Percentiles rank a stretch among this genome's conserved stretches.
These are phyloP conservation scores for Trissonchulus latispiculum DNA, from an alignment of 2,888 invertebrate genomes.

Conservation along the genomic window DNA sequence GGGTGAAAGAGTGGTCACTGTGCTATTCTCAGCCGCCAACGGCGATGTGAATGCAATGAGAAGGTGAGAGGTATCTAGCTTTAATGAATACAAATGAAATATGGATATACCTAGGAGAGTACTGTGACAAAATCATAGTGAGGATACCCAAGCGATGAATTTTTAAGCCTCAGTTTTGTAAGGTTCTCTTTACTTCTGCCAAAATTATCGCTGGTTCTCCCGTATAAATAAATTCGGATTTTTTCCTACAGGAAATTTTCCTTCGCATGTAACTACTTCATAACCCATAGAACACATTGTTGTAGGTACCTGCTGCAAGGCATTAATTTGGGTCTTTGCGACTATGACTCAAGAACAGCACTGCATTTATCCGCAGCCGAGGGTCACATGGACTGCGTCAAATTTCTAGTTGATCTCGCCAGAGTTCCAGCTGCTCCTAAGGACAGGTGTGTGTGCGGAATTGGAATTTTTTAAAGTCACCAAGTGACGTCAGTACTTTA, in stretches of 20 bases:
- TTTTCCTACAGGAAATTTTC: too few species aligned
- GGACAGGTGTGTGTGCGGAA: constrained; percentile 64
- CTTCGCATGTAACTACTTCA: too few species aligned
- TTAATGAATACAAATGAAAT: not conserved
- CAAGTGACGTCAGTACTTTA: too few species aligned
- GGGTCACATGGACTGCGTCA: constrained; percentile 14
- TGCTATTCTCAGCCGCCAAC: constrained; percentile 83
- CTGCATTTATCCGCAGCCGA: constrained; percentile 15
- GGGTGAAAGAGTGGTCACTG: constrained; percentile 79
- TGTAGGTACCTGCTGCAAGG: constrained; percentile 58
- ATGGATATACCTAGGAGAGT: too few species aligned
- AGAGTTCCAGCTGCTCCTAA: constrained; percentile 62
- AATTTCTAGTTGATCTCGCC: constrained; percentile 5
- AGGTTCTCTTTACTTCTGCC: too few species aligned
- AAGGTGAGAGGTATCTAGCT: constrained; percentile 54
- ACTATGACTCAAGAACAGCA: constrained; percentile 72
- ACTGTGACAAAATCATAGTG: too few species aligned
- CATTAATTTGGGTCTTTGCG: constrained; percentile 80
- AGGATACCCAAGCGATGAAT: too few species aligned
- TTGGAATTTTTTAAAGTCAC: too few species aligned
- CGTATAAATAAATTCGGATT: too few species aligned
- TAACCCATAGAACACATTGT: too few species aligned
- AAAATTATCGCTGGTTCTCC: too few species aligned
- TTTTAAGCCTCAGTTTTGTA: too few species aligned
- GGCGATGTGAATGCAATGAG: constrained; percentile 88